Evolutionary conservation across 2,888 invertebrate genomes (phyloP), one percentile per base, ranked within the genome.

Genomic region (Achlya flavicornis): DNA sequence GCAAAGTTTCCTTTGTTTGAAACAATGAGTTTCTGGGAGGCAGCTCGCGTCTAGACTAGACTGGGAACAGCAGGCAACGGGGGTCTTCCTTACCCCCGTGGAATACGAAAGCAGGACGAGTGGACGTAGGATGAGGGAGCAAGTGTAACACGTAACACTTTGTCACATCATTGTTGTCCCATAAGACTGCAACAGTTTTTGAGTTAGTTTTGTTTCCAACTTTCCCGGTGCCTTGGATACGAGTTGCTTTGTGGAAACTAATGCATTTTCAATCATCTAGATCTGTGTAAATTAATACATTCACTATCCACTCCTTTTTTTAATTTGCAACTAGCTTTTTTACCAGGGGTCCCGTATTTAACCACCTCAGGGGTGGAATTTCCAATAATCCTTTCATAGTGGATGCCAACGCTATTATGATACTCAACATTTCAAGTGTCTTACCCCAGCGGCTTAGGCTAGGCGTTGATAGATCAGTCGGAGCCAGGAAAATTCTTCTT

Each of bases 21-120:
- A 85, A 83, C 80, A 80, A 83, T 78, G 77, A 80, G 78, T 82
- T 83, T 80, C 74, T 76, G 73, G 69, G 70, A 78, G 76, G 73
- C 74, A 75, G 72, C 75, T 69, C 74, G 76, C 74, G 76, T 75
- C 75, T 78, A 76, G 76, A 73, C 73, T 61, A 63, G 66, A 64
- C 70, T 75, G 61, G 68, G 65, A 72, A 75, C 77, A 80, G 74
- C 67, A 71, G 74, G 73, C 74, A 76, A 75, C 70, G 35, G 71
- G 67, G 69, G 73, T 72, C 73, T 65, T 69, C 66, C 69, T 63
- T 66, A 63, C 67, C 69, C 65, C 68, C 58, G 62, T 65, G 64
- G 78, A 78, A 81, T 84, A 80, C 77, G 74, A 83, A 81, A 80
- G 79, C 78, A 79, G 74, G 73, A 75, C 68, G 62, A 64, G 64